Conservation (phyloP, 2,888 invertebrate species). For the Chloromyia formosa region DNA sequence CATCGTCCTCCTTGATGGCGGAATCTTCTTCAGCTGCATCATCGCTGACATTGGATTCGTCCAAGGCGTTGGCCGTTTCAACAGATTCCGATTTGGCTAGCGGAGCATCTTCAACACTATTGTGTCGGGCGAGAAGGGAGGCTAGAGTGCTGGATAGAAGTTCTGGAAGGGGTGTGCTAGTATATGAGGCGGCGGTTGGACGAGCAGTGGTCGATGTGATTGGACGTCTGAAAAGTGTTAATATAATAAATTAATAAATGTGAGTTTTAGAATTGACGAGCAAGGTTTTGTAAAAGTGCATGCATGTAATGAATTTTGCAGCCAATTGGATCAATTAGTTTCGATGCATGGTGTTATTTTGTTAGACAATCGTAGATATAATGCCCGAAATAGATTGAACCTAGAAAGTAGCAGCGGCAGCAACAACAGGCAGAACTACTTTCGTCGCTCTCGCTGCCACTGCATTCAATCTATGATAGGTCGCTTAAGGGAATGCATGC, state of each 20-base stretch:
- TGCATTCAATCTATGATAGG: too few species aligned
- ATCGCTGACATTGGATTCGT: constrained; percentile 49
- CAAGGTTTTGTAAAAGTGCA: background rate
- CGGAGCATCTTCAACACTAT: constrained; percentile 20
- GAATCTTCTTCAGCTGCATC: constrained; percentile 26
- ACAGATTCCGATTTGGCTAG: constrained; percentile 19
- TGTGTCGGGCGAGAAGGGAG: constrained; percentile 49
- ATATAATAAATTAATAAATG: constrained; percentile 1
- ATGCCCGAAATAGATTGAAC: too few species aligned
- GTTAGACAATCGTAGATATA: too few species aligned
- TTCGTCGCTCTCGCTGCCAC: too few species aligned
- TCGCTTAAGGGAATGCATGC: too few species aligned
- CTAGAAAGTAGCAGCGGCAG: too few species aligned
- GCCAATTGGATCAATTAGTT: background rate
- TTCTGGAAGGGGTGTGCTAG: constrained; percentile 59
- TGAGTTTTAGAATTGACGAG: background rate
- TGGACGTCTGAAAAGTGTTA: constrained; percentile 58
- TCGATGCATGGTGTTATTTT: too few species aligned
- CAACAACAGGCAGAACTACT: too few species aligned
- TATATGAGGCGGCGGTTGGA: constrained; percentile 51
- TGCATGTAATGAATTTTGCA: background rate
- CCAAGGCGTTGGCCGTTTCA: constrained; percentile 28
- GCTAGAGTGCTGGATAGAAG: constrained; percentile 57
- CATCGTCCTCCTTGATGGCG: constrained; percentile 41
- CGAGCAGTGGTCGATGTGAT: constrained; percentile 60